Conservation (phyloP, 2,797 vertebrate genomes). For the Euphonia xanthogaster region DNA sequence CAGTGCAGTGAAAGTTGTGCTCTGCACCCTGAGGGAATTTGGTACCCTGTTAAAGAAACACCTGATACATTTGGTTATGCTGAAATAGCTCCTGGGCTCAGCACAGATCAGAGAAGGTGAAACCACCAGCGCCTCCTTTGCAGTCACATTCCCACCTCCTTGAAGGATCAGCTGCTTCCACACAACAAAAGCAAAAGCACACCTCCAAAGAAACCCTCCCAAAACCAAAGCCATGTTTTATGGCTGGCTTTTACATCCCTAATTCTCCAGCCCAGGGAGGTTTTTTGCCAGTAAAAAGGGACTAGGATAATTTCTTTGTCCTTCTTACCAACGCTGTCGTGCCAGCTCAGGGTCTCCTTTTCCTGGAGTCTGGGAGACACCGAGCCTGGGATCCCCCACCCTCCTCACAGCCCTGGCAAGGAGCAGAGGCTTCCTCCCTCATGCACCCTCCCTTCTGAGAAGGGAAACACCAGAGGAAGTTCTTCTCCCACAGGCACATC, state of each 20-base stretch:
- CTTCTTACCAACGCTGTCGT: accelerated
- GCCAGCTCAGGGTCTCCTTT: background rate
- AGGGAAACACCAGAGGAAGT: background rate
- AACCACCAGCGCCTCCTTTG: background rate
- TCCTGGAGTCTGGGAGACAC: background rate
- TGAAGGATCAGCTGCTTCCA: background rate
- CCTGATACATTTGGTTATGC: background rate
- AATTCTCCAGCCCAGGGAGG: background rate
- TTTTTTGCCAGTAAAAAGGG: background rate
- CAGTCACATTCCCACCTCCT: background rate
- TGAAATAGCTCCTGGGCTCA: background rate
- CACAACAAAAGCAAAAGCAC: background rate
- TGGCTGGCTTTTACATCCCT: background rate
- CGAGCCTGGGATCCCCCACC: accelerated
- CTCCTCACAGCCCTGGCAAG: background rate
- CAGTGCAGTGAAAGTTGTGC: accelerated
- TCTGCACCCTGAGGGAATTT: background rate
- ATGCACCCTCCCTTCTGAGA: accelerated
- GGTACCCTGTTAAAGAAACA: background rate
- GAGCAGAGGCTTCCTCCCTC: background rate
- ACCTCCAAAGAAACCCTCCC: background rate
- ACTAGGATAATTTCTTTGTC: background rate
- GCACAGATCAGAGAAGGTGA: background rate
- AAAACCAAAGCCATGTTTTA: background rate
- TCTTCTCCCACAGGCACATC: accelerated